Conservation (phyloP, 2,113 vertebrate genomes). For the Paramisgurnus dabryanus region DNA sequence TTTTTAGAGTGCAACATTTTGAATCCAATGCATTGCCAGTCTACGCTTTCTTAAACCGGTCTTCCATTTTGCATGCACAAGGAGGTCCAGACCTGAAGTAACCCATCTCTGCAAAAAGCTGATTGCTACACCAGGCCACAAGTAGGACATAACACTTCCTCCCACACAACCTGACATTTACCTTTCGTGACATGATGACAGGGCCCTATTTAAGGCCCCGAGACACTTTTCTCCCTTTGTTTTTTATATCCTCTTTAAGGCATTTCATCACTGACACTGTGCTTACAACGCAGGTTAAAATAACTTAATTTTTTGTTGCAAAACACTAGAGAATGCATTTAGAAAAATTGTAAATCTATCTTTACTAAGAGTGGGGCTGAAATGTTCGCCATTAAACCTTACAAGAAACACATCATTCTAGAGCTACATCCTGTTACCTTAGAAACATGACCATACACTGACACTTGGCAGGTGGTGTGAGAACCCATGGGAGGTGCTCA, state of each 20-base stretch:
- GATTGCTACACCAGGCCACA: neutral
- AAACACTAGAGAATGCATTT: neutral
- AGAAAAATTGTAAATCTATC: neutral
- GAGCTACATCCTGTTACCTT: slow-evolving; percentile 69
- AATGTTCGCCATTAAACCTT: slow-evolving; percentile 56
- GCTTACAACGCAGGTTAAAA: too few relatives aligned
- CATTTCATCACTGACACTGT: too few relatives aligned
- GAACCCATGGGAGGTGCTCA: neutral
- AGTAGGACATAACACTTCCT: neutral
- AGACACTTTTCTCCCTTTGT: neutral
- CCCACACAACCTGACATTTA: neutral
- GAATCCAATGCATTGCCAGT: too few relatives aligned
- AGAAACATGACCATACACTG: slow-evolving; percentile 63
- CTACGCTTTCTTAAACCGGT: neutral
- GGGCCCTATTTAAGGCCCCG: neutral
- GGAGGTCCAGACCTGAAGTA: neutral
- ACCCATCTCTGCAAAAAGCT: too few relatives aligned
- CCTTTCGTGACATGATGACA: neutral
- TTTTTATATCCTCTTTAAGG: neutral
- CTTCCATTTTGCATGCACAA: neutral
- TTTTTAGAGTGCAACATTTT: too few relatives aligned
- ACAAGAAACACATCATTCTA: slow-evolving; percentile 61
- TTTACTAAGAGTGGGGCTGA: slow-evolving; percentile 20
- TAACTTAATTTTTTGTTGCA: neutral
- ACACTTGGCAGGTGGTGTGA: slow-evolving; percentile 41